These are phyloP conservation scores for Acronicta aceris DNA, from an alignment of 2,888 invertebrate genomes.

Conservation along the genomic window DNA sequence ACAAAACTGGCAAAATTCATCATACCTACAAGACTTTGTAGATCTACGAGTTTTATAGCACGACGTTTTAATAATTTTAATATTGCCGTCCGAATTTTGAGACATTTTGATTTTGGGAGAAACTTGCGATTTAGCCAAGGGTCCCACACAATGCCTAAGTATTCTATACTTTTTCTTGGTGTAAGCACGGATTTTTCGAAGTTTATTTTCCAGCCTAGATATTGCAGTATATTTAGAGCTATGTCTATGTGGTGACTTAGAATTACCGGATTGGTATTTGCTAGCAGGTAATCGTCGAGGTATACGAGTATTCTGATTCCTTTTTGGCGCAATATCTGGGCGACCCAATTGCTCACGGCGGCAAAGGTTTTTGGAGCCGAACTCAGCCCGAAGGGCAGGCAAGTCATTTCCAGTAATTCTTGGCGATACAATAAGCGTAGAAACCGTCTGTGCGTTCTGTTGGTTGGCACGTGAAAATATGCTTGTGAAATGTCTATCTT, in stretches of 20 bases:
- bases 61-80: background rate
- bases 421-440: background rate
- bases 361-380: background rate
- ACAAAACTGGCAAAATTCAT: background rate
- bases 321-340: background rate
- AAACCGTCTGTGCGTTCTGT: background rate
- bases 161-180: too few species aligned
- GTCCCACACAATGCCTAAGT: constrained; percentile 4
- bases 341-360: background rate
- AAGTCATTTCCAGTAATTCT: background rate
- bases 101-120: background rate
- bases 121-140: background rate
- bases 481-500: constrained; percentile 10
- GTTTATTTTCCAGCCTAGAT: too few species aligned
- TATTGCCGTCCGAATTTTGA: background rate
- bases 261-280: background rate
- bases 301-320: background rate
- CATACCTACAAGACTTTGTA: background rate
- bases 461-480: background rate
- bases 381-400: constrained; percentile 1
- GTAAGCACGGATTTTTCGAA: too few species aligned
- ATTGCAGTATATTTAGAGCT: too few species aligned
- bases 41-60: background rate
- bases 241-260: background rate
- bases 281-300: constrained; percentile 5